These are phyloP conservation scores for Heteromurus nitidus DNA, from an alignment of 2,888 invertebrate species.

Conservation along the genomic window DNA sequence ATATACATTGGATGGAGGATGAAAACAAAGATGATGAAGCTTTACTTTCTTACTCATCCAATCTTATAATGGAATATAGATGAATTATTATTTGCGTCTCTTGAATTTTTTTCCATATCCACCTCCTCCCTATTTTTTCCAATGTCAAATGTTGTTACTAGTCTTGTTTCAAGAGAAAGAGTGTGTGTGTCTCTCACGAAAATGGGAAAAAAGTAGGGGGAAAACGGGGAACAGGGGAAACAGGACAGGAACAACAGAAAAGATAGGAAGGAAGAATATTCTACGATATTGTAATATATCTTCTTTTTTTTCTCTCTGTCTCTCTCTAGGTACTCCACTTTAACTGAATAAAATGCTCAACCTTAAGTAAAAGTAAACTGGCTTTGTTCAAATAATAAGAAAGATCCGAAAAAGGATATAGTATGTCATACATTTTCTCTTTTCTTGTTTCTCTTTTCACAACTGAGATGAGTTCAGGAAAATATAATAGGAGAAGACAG, in stretches of 20 bases:
- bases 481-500: slow-evolving; percentile 39
- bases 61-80: slow-evolving; percentile 67
- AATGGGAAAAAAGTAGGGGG: slow-evolving; percentile 7
- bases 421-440: slow-evolving; percentile 56
- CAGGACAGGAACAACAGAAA: slow-evolving; percentile 38
- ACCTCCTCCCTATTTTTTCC: slow-evolving; percentile 44
- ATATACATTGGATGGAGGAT: background rate
- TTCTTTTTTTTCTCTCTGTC: slow-evolving; percentile 38
- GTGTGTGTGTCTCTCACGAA: slow-evolving; percentile 40
- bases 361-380: slow-evolving; percentile 50
- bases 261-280: slow-evolving; percentile 47
- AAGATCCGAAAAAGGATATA: slow-evolving; percentile 61
- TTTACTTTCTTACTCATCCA: slow-evolving; percentile 62
- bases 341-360: slow-evolving; percentile 61
- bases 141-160: slow-evolving; percentile 56
- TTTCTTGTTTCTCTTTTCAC: slow-evolving; percentile 44
- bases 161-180: background rate
- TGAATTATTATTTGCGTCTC: slow-evolving; percentile 65
- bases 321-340: too few species aligned
- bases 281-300: slow-evolving; percentile 43
- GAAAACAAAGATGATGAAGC: slow-evolving; percentile 55
- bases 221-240: slow-evolving; percentile 22
- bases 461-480: slow-evolving; percentile 50
- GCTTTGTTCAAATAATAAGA: slow-evolving; percentile 37
- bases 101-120: slow-evolving; percentile 50